Evolutionary conservation across 1,140 invertebrate genomes (phyloP), one percentile per base, ranked within the genome.

Genomic region (Bombus turneri): DNA sequence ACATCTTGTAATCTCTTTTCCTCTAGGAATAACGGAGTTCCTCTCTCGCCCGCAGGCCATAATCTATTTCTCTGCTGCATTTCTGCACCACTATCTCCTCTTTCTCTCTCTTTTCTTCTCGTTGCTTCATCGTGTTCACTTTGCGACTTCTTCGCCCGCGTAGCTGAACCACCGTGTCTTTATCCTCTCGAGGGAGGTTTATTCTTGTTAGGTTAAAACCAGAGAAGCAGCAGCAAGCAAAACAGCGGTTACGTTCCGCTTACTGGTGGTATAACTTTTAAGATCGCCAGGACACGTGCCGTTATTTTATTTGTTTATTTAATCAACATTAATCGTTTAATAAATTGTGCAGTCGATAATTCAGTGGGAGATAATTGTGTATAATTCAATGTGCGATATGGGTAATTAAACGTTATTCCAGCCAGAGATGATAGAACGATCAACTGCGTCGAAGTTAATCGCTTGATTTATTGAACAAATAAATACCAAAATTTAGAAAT

Each of bases 1-100:
- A 87, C 86, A 86, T 85, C 76, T 87, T 83, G 86, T 82, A 87
- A 87, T 87, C 84, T 87, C 83, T 85, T 78, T 87, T 81, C 73
- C 83, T 57, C 73, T 59, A 37, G 68, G 82, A 84, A 79, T 57
- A 84, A 79, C 75, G 41, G 68, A 79, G 64, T 84, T 74, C 53
- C 57, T 41, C 57, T 64, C 59, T n/a, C 74, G 8, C 15, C 66
- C 72, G 28, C 64, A 22, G 74, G 84, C 69, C 47, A 87, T 79
- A 87, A 87, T 87, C 86, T 84, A 87, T 87, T 87, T 85, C 86
- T 62, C 66, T 25, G 43, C 22, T 76, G 37, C 68, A 83, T 86
- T 84, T 84, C 69, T 77, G 37, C 59, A 62, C 37, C 37, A 22
- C 82, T 80, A 64, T 79, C 62, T 59, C 9, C 69, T 25, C 34